These are phyloP conservation scores for Limonius californicus DNA, from an alignment of 1,140 invertebrate species.

Conservation along the genomic window DNA sequence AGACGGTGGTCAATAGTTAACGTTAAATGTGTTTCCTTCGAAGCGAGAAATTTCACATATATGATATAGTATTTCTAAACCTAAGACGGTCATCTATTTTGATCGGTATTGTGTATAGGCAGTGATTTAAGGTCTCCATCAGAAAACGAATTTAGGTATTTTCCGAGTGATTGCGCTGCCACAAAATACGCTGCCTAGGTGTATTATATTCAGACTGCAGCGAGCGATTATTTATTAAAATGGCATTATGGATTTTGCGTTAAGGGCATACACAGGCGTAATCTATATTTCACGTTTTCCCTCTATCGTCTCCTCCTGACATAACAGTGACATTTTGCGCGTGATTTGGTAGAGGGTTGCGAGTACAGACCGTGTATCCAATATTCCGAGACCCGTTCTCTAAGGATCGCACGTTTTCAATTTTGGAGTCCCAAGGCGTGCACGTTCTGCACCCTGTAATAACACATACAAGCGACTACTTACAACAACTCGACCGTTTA, in stretches of 20 bases:
- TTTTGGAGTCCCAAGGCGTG: neutral
- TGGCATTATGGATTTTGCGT: slow-evolving; percentile 11
- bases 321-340: slow-evolving; percentile 7
- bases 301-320: neutral
- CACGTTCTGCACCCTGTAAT: slow-evolving; percentile 8
- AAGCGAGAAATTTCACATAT: too few relatives aligned
- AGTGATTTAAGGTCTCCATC: too few relatives aligned
- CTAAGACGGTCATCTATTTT: too few relatives aligned
- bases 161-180: neutral
- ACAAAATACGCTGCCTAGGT: neutral
- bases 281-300: slow-evolving; percentile 1
- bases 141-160: neutral
- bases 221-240: neutral
- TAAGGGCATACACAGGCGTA: neutral
- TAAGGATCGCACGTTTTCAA: slow-evolving; percentile 14
- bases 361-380: slow-evolving; percentile 4
- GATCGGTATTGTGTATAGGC: too few relatives aligned
- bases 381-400: slow-evolving; percentile 1
- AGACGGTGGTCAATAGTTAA: too few relatives aligned
- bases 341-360: neutral
- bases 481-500: neutral
- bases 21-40: too few relatives aligned
- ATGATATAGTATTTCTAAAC: too few relatives aligned
- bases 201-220: slow-evolving; percentile 4
- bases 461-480: neutral